Evolutionary conservation across 2,888 invertebrate species (phyloP).

Genomic region (Noctuana brunneofusca): DNA sequence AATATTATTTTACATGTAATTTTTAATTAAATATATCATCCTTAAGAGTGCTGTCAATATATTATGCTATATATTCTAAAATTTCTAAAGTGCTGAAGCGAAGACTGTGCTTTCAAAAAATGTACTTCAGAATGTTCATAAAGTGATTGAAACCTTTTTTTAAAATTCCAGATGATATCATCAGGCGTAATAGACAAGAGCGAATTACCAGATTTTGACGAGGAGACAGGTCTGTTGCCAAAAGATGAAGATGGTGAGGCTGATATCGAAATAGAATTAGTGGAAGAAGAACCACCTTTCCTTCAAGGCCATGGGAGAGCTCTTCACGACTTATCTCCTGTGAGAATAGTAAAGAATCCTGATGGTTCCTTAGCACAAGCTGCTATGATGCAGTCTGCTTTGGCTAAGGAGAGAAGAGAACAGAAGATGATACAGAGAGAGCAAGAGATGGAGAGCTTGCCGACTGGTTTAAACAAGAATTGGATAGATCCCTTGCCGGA

Average conservation of each 20-base stretch:
- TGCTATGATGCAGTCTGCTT: slow-evolving; percentile 99
- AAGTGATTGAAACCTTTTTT: background rate
- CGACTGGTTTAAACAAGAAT: slow-evolving; percentile 92
- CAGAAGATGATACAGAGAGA: slow-evolving; percentile 97
- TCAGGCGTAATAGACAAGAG: slow-evolving; percentile 96
- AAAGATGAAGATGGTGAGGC: slow-evolving; percentile 97
- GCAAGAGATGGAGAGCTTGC: slow-evolving; percentile 92
- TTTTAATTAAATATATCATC: no score
- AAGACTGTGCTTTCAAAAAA: no score
- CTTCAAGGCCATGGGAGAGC: slow-evolving; percentile 96
- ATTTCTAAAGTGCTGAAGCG: no score
- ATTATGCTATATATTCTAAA: no score
- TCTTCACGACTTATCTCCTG: slow-evolving; percentile 95
- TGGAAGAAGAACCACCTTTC: slow-evolving; percentile 99
- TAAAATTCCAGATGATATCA: slow-evolving; percentile 88
- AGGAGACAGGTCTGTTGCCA: slow-evolving; percentile 95
- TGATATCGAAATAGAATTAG: slow-evolving; percentile 99
- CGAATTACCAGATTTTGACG: slow-evolving; percentile 98
- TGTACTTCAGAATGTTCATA: no score
- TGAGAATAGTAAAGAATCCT: slow-evolving; percentile 98
- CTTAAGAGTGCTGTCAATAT: no score
- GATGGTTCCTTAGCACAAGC: slow-evolving; percentile 99
- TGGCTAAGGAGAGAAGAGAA: slow-evolving; percentile 98
- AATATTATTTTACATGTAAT: background rate
- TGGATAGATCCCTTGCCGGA: slow-evolving; percentile 99